Base-by-base conservation (phyloP, 2,113 vertebrate species). In the Pomatorhinus ruficollis region DNA sequence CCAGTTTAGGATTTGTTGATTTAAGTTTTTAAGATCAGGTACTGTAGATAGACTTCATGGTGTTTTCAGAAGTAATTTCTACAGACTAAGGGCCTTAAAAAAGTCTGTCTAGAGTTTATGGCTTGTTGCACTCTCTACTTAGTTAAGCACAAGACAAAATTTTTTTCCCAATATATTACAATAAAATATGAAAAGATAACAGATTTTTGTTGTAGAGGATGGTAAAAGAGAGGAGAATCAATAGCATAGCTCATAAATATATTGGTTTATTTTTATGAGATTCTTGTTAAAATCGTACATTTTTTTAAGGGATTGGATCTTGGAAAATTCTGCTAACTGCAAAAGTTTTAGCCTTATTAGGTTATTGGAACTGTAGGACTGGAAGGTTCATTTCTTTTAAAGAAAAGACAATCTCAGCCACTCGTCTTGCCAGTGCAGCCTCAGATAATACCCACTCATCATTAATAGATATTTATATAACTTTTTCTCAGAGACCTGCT, bases 341-440 rank as follows among this genome's bases (percentile, higher is more conserved):
- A 33, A 4, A 11, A 40, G 18, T 70, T 78, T 84, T 33, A 54
- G 30, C 30, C 3, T 85, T 49, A 14, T 20, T n/a, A 11, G 6
- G 9, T 42, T 68, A 52, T 31, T 84, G 12, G 24, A 69, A 69
- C 24, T 23, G 24, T 59, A 52, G 9, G 69, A 74, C 4, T 45
- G 20, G 18, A 83, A 89, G 8, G 12, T 44, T 75, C 3, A 16
- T 57, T 68, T 74, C 3, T 53, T 88, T 25, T 44, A 22, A 68
- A 39, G 19, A 79, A 79, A 57, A 66, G 6, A 49, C 20, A 65
- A 54, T 53, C 56, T 52, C 44, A 56, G 24, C 12, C 7, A 40
- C 8, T 57, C 0, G 0, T 31, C 12, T 93, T 66, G 25, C 31
- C 17, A 63, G 3, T 3, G 2, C n/a, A 83, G 53, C 22, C 21